These are phyloP conservation scores for Triops longicaudatus DNA, from an alignment of 1,140 invertebrate genomes.

Conservation along the genomic window DNA sequence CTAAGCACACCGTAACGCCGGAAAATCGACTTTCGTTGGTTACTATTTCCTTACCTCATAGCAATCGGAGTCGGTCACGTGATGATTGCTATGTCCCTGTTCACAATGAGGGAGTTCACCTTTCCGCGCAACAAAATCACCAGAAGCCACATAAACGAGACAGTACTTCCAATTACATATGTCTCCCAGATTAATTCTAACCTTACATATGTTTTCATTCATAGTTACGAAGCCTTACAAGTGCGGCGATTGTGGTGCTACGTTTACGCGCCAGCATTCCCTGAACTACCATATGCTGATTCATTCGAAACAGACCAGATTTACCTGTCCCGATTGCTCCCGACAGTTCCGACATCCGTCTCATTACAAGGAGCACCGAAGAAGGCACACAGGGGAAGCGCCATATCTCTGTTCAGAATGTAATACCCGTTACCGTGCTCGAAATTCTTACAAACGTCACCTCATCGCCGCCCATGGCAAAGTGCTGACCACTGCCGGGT, in stretches of 20 bases:
- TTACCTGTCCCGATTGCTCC: slow-evolving; percentile 53
- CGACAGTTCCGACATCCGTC: slow-evolving; percentile 58
- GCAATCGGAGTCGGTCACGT: too few relatives aligned
- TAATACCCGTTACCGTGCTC: slow-evolving; percentile 51
- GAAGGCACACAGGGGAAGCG: slow-evolving; percentile 56
- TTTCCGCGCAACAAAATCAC: background rate
- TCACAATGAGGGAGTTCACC: background rate
- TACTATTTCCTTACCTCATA: background rate
- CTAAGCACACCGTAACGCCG: background rate
- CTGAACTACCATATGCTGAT: slow-evolving; percentile 61
- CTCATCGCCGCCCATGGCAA: slow-evolving; percentile 52
- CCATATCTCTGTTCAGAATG: slow-evolving; percentile 58
- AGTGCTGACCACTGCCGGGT: slow-evolving; percentile 48
- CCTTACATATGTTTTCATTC: slow-evolving; percentile 31
- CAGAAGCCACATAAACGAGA: background rate
- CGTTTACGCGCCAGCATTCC: slow-evolving; percentile 56
- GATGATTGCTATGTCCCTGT: background rate
- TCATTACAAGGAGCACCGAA: slow-evolving; percentile 56
- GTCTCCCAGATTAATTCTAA: background rate
- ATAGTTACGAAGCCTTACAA: slow-evolving; percentile 55
- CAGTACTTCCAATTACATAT: background rate
- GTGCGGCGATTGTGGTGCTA: slow-evolving; percentile 51
- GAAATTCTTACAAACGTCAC: slow-evolving; percentile 57
- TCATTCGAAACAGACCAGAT: slow-evolving; percentile 55
- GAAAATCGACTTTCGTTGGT: background rate